A percentile compares a stretch with the other conserved stretches of the same genome.
These are phyloP conservation scores for Haemorhous mexicanus DNA, from an alignment of 2,113 vertebrate genomes.

Conservation along the genomic window DNA sequence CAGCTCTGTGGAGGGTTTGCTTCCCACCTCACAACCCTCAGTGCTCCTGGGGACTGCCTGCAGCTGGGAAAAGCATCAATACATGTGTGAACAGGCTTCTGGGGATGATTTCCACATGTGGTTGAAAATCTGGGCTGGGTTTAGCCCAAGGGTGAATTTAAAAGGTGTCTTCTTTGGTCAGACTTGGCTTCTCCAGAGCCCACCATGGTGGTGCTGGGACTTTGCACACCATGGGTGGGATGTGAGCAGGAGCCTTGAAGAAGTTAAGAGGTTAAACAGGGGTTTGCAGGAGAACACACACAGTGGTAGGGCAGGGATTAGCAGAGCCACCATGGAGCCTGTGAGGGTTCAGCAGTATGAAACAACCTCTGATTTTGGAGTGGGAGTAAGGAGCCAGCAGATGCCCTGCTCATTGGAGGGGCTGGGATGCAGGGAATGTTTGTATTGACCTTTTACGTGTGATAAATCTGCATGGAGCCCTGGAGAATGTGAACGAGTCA, in stretches of 20 bases:
- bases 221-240: neutral
- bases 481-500: fast-evolving
- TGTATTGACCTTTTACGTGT: neutral
- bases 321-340: neutral
- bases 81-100: neutral
- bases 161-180: neutral
- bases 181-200: neutral
- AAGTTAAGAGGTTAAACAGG: neutral
- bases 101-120: fast-evolving
- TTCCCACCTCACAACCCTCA: neutral
- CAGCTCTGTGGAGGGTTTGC: neutral
- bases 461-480: no score
- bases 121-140: neutral
- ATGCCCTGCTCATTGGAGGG: neutral
- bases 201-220: fast-evolving
- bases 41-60: neutral
- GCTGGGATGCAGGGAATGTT: neutral
- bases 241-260: neutral
- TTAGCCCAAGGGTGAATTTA: neutral
- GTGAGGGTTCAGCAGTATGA: neutral
- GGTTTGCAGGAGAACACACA: neutral
- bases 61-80: neutral
- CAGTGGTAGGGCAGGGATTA: neutral
- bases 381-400: neutral
- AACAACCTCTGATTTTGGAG: neutral